Conservation (phyloP, 2,797 vertebrate species). For the Leptoclinus maculatus region DNA sequence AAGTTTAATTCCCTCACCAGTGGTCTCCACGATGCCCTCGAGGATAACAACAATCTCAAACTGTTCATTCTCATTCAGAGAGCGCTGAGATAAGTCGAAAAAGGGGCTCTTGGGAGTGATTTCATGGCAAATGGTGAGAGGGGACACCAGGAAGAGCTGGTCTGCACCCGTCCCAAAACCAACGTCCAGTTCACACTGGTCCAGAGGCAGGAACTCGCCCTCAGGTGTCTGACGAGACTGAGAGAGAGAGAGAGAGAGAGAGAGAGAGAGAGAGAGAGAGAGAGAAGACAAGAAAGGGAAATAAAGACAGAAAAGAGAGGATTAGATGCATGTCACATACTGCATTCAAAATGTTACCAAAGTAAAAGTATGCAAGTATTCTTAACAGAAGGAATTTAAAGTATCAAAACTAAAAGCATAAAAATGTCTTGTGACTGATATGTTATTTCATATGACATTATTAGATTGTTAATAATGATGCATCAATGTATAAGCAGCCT, state of each 20-base stretch:
- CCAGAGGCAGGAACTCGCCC: conserved; percentile 92
- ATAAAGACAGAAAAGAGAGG: background rate
- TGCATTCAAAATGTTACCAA: background rate
- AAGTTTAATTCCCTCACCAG: conserved; percentile 78
- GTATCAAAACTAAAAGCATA: background rate
- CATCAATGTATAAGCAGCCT: background rate
- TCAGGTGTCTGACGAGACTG: conserved; percentile 93
- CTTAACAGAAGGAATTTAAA: background rate
- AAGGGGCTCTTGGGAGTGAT: conserved; percentile 92
- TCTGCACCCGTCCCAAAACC: conserved; percentile 93
- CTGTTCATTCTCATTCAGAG: conserved; percentile 88
- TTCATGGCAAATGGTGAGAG: conserved; percentile 93
- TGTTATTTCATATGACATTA: background rate
- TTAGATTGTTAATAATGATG: background rate
- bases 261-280: background rate
- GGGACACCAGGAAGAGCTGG: conserved; percentile 93
- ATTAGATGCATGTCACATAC: conserved; percentile 14
- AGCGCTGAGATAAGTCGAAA: conserved; percentile 91
- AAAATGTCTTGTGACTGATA: background rate
- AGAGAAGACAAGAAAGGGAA: background rate
- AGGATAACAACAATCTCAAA: conserved; percentile 95
- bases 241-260: conserved; percentile 15
- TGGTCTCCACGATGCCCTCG: conserved; percentile 93
- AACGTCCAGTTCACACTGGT: conserved; percentile 92
- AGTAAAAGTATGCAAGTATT: background rate